Base-by-base conservation (phyloP, 1,140 invertebrate species). In the Listronotus oregonensis region DNA sequence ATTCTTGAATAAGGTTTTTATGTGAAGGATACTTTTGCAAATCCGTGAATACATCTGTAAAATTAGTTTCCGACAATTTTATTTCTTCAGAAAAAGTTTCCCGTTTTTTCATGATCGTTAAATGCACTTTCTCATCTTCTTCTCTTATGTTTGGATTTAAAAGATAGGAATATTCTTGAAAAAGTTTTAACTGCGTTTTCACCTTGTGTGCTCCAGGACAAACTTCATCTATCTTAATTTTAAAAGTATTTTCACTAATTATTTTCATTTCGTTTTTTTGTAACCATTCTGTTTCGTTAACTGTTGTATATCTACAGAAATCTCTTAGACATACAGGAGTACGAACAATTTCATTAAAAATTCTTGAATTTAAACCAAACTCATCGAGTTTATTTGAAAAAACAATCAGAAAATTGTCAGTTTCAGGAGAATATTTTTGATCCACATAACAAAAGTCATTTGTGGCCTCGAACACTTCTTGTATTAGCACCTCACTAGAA, bases 251-350 rank as follows among this genome's bases (percentile, higher is more conserved):
- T 39, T 63, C 46, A 18, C 61, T 42, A 11, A 52, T 21, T 8
- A 59, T 32, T 43, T 54, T 58, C 11, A 40, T 55, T 32, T 6
- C 46, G 47, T 67, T 57, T 39, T 67, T 44, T 47, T 64, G 17
- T 14, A 71, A 14, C 71, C 71, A 74, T 21, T 64, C 14, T 3
- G 27, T 39, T 43, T 71, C 67, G 37, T 64, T 58, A 14, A 60
- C n/a, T 9, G 54, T 18, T 0, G 64, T 46, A 40, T 69, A 73
- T 56, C 63, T 64, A 50, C 71, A 71, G 37, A 74, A 74, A 58
- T 74, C 73, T 50, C 69, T 59, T 0, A 74, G 52, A 63, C 73
- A 72, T 14, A 72, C 42, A 1, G 67, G 67, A 3, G 71, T 74
- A 32, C 54, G 39, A 9, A 74, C 17, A 37, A 18, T 31, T 18